These are phyloP conservation scores for Holocentrus rufus DNA, from an alignment of 2,797 vertebrate species.

Conservation along the genomic window DNA sequence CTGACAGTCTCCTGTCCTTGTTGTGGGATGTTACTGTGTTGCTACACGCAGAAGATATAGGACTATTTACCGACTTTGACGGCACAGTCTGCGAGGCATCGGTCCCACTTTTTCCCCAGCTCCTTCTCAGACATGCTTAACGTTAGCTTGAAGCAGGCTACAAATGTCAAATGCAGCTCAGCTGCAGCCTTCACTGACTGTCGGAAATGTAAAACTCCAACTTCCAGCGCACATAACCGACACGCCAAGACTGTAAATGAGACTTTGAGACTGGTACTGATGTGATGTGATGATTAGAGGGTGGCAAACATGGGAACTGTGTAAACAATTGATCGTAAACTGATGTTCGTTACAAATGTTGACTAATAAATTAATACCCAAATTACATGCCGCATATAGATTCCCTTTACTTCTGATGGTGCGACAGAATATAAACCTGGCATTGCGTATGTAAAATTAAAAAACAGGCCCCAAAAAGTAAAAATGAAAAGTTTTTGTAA, in stretches of 20 bases:
- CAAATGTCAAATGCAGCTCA: conserved; percentile 54
- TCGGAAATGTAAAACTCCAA: background rate
- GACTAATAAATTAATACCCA: no score
- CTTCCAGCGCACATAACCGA: background rate
- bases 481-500: no score
- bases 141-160: conserved; percentile 56
- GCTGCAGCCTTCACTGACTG: conserved; percentile 47
- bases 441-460: no score
- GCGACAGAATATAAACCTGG: no score
- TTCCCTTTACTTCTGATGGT: no score
- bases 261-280: rapidly evolving
- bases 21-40: background rate
- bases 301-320: no score
- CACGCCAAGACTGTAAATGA: no score
- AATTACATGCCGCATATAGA: no score
- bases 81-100: conserved; percentile 81
- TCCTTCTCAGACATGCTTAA: conserved; percentile 83
- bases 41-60: background rate
- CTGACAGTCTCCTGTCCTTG: no score
- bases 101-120: conserved; percentile 83
- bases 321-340: no score
- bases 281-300: rapidly evolving
- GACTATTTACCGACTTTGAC: conserved; percentile 82
- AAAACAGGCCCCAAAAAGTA: no score
- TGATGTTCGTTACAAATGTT: no score